Conservation (phyloP, 1,140 invertebrate species). For the Drosophila malerkotliana region DNA sequence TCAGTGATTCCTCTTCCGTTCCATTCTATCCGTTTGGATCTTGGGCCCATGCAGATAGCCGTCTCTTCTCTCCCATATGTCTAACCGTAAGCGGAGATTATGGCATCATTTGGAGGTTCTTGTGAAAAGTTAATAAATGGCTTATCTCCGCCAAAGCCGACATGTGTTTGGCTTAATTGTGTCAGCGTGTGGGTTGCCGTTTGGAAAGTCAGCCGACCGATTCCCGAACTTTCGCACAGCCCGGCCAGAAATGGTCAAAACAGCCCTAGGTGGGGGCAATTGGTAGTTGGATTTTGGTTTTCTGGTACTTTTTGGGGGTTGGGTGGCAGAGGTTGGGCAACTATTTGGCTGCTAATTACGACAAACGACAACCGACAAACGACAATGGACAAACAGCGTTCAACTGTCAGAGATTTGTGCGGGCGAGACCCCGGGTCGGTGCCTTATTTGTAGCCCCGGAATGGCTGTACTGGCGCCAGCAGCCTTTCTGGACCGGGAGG, state of each 20-base stretch:
- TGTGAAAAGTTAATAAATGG: constrained; percentile 82
- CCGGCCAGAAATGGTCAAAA: constrained; percentile 70
- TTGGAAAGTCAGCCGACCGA: constrained; percentile 58
- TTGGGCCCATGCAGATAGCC: constrained; percentile 46
- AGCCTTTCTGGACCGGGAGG: constrained; percentile 11
- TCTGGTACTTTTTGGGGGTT: background rate
- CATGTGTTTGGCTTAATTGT: constrained; percentile 82
- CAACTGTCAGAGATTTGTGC: constrained; percentile 81
- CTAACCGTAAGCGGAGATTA: constrained; percentile 79
- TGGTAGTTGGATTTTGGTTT: background rate
- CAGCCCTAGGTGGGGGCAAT: constrained; percentile 21
- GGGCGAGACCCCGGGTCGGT: constrained; percentile 65
- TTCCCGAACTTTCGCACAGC: constrained; percentile 70
- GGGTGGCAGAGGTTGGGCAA: constrained; percentile 22
- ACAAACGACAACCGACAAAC: constrained; percentile 58
- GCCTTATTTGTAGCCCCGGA: constrained; percentile 77
- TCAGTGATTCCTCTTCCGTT: constrained; percentile 17
- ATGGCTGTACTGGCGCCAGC: constrained; percentile 75
- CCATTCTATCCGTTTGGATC: constrained; percentile 66
- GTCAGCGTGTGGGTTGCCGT: constrained; percentile 77
- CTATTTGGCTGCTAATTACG: constrained; percentile 75
- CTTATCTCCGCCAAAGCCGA: constrained; percentile 67
- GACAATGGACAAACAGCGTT: constrained; percentile 65
- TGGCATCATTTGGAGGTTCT: constrained; percentile 75
- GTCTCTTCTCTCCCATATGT: constrained; percentile 64